These are phyloP conservation scores for Drosophila cyrtoloma DNA, from an alignment of 2,888 invertebrate genomes.

Conservation along the genomic window DNA sequence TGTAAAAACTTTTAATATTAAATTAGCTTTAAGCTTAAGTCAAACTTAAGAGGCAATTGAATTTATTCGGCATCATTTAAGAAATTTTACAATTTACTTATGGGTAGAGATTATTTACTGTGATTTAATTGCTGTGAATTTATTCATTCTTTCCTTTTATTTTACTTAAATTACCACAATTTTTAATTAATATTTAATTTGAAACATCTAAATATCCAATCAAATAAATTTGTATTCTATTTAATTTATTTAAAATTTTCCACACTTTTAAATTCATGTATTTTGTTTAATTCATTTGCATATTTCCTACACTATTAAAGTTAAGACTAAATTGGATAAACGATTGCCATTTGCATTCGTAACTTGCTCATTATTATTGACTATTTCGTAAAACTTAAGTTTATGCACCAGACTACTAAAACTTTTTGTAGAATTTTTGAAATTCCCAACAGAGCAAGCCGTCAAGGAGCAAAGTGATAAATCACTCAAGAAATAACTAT, in stretches of 20 bases:
- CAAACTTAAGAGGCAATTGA: not conserved
- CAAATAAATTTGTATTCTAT: not conserved
- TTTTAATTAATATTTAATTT: not conserved
- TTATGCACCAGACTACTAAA: not conserved
- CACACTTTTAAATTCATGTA: not conserved
- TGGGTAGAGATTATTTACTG: too few relatives aligned
- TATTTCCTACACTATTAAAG: not conserved
- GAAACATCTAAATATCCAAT: not conserved
- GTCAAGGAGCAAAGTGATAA: not conserved
- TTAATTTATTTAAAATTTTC: not conserved
- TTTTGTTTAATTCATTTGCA: not conserved
- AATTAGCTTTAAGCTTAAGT: too few relatives aligned
- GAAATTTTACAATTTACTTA: not conserved
- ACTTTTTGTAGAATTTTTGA: not conserved
- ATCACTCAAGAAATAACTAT: conserved; percentile 13
- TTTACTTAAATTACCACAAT: not conserved
- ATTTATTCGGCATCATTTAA: not conserved
- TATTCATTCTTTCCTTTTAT: not conserved
- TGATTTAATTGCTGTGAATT: not conserved
- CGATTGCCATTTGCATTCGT: not conserved
- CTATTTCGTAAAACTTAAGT: not conserved
- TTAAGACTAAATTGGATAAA: not conserved
- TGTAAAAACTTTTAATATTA: not conserved
- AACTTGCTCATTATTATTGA: not conserved
- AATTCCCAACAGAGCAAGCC: not conserved